Evolutionary conservation across 2,113 vertebrate species (phyloP), one percentile per base, ranked within the genome.

Genomic region (Microcebus ravelobensis): DNA sequence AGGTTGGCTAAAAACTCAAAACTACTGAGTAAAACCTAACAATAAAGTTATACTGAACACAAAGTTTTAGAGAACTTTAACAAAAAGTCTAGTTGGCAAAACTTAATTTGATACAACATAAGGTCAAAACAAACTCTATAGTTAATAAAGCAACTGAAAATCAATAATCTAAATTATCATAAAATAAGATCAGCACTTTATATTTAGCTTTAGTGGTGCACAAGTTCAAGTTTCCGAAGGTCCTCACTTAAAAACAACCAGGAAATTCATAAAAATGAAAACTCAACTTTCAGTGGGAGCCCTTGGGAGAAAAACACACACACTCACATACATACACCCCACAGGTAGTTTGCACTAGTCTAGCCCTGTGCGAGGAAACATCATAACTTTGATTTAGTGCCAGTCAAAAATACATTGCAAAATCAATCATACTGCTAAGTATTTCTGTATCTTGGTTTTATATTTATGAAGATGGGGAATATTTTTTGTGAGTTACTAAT

Each of bases 61-160:
- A 70, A 76, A 9, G 0, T 65, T 93, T 80, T 68, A 57, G 8
- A 87, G 27, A 80, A 45, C 2, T 42, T 67, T n/a, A 7, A 4
- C 21, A 90, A 91, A 36, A 48, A 55, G 4, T 67, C 34, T 55
- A 74, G 8, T 18, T 83, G 13, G 8, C 5, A 96, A 90, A 96
- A 95, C 5, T 65, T 79, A 91, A 67, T 50, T 90, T 74, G 13
- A 18, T 48, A 1, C 36, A 95, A 91, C 1, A 80, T 93, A 95
- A 81, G 27, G 12, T 48, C n/a, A 87, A 83, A 97, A 82, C 21
- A 87, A 92, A 84, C 7, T 85, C 4, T 7, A 83, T 42, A 67
- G 11, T 73, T 90, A 76, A 74, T 55, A 90, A 57, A 94, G 8
- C 12, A 96, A 85, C 39, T 73, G 9, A 93, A 96, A 94, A 15